phyloP scores from a whole-genome alignment of 92 coral and sea anemone genomes.

The Paragorgia papillata region DNA sequence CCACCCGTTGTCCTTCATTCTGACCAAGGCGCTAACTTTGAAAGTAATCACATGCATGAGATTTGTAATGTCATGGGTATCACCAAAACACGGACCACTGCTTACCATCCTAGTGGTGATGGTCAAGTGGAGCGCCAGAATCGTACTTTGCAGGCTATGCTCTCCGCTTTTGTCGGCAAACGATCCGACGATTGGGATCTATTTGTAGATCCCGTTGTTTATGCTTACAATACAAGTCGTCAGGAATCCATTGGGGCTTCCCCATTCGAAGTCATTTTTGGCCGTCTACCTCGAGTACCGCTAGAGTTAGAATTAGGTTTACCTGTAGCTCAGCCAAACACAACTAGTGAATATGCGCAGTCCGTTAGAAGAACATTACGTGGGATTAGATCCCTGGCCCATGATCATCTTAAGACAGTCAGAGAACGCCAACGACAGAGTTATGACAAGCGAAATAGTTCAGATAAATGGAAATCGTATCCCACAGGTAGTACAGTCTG shows the following conservation, averaged over 20 bases:
- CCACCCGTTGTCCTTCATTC: constrained; percentile 56
- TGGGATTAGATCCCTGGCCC: background rate
- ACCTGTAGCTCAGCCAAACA: constrained; percentile 21
- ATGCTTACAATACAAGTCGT: constrained; percentile 47
- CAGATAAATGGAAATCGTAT: constrained; percentile 23
- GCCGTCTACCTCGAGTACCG: constrained; percentile 42
- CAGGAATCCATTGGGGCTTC: constrained; percentile 39
- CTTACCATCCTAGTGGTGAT: constrained; percentile 52
- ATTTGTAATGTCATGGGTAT: constrained; percentile 56
- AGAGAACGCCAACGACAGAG: constrained; percentile 10
- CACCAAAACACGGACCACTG: constrained; percentile 33
- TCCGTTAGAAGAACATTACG: background rate
- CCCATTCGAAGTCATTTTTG: constrained; percentile 45
- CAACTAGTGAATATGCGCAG: constrained; percentile 12
- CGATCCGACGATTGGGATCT: constrained; percentile 49
- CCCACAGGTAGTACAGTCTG: constrained; percentile 23
- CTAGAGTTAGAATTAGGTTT: constrained; percentile 47
- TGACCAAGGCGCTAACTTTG: constrained; percentile 61
- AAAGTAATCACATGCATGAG: constrained; percentile 53
- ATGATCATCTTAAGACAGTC: constrained; percentile 24
- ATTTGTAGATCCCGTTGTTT: constrained; percentile 43
- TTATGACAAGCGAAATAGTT: background rate
- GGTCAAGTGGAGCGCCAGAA: constrained; percentile 55
- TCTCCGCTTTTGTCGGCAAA: constrained; percentile 23
- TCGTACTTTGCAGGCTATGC: constrained; percentile 35